phyloP scores from a whole-genome alignment of 1,140 invertebrate genomes.

The Drosophila jambulina region DNA sequence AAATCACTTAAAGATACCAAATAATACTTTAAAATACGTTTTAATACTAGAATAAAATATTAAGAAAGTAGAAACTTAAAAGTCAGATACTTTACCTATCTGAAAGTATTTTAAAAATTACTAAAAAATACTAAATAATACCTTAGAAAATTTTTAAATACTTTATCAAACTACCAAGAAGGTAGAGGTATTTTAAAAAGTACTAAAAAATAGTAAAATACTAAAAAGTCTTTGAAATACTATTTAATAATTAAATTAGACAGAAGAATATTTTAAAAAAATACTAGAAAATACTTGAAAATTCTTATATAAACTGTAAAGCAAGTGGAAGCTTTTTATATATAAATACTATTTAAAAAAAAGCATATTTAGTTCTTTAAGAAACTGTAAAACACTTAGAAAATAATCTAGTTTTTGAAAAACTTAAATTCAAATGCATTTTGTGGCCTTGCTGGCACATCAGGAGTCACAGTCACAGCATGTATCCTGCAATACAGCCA shows the following conservation, averaged over 20 bases:
- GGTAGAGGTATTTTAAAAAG: not conserved
- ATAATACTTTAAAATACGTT: not conserved
- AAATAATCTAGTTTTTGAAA: rapidly evolving
- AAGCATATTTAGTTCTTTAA: no score
- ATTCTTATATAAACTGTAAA: not conserved
- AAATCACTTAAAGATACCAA: not conserved
- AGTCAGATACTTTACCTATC: not conserved
- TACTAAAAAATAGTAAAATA: not conserved
- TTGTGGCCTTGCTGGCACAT: not conserved
- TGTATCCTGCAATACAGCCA: not conserved
- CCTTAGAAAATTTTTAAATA: not conserved
- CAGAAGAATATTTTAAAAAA: not conserved
- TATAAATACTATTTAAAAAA: no score
- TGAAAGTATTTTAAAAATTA: not conserved
- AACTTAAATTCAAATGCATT: not conserved
- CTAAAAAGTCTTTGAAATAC: not conserved
- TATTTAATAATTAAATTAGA: not conserved
- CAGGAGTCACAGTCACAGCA: not conserved
- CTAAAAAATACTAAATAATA: not conserved
- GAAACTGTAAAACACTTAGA: not conserved
- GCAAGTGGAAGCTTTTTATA: no score
- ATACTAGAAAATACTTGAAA: not conserved
- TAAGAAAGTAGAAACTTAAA: not conserved
- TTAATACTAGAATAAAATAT: not conserved
- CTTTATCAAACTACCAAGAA: not conserved